Evolutionary conservation across 2,888 invertebrate species (phyloP), one percentile per base, ranked within the genome.

Genomic region (Lasiommata megera): DNA sequence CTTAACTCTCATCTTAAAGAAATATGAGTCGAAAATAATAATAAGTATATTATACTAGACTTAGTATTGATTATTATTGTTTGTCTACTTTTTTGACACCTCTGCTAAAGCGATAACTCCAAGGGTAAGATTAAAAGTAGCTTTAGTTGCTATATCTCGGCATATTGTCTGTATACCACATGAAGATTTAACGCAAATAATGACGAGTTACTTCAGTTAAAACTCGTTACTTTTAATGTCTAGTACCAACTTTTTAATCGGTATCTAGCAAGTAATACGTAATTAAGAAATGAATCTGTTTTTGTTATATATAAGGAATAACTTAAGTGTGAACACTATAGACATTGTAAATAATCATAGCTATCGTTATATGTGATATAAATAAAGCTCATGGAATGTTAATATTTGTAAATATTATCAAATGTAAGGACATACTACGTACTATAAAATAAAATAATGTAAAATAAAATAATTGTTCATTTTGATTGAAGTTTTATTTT

Each of bases 391-490:
- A 68, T 76, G 69, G 70, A 69, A 71, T 76, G 76, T 78, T 79
- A 71, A 71, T 70, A 70, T 71, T 71, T 86, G 85, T 86, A 86
- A 76, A 86, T 86, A 85, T 46, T 52, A 63, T 66, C 71, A 75
- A 57, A 41, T 50, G 56, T 82, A 84, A 77, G 77, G 64, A 68
- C 73, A 71, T 23, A 11, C 11, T 76, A 74, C 76, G 72, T 77
- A 74, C 52, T 14, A 41, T 41, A 12, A 2, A 31, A 31, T 31
- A 31, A 31, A 31, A 44, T 44, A 44, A 44, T 3, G 23, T 43
- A 7, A 77, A 74, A 78, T 78, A 74, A 77, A 79, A 78, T 76
- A 78, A 81, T 68, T 85, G 86, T 86, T 87, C 81, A 84, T 80
- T 80, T 82, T 74, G 60, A 63, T 53, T 6, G 56, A 67, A 62